These are phyloP conservation scores for Drosophila fulvimacula DNA, from an alignment of 2,888 invertebrate genomes.

Conservation along the genomic window DNA sequence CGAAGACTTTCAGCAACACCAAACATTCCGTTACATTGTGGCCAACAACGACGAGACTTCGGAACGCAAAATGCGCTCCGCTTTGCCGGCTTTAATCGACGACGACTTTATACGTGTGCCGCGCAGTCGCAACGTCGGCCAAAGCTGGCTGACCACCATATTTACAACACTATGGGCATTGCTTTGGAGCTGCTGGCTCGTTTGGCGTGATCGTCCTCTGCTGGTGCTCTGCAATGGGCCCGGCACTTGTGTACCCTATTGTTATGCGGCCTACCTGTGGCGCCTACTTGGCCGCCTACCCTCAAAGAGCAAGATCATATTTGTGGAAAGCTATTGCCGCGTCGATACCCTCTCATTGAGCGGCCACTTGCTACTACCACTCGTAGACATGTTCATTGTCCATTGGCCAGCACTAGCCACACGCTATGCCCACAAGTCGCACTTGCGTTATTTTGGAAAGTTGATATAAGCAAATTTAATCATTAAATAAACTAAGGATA, in stretches of 20 bases:
- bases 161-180: constrained; percentile 91
- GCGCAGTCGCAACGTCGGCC: constrained; percentile 94
- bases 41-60: constrained; percentile 93
- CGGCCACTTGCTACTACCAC: constrained; percentile 92
- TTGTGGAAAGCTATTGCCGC: constrained; percentile 97
- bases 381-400: constrained; percentile 94
- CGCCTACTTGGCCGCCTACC: constrained; percentile 88
- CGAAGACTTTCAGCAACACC: constrained; percentile 85
- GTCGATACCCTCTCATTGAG: constrained; percentile 95
- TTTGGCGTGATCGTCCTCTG: constrained; percentile 90
- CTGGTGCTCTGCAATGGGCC: constrained; percentile 97
- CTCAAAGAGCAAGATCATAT: constrained; percentile 90
- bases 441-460: constrained; percentile 92
- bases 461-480: constrained; percentile 85
- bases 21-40: constrained; percentile 91
- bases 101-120: constrained; percentile 87
- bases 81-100: constrained; percentile 82
- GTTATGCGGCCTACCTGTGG: constrained; percentile 90
- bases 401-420: constrained; percentile 93
- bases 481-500: background rate
- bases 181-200: constrained; percentile 88
- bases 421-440: constrained; percentile 69
- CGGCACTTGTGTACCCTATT: constrained; percentile 97
- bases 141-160: constrained; percentile 92
- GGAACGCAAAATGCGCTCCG: constrained; percentile 87